A percentile compares a stretch with the other conserved stretches of the same genome.
Evolutionary conservation across 2,113 vertebrate species (phyloP).

Genomic region (Muntiacus muntjak): DNA sequence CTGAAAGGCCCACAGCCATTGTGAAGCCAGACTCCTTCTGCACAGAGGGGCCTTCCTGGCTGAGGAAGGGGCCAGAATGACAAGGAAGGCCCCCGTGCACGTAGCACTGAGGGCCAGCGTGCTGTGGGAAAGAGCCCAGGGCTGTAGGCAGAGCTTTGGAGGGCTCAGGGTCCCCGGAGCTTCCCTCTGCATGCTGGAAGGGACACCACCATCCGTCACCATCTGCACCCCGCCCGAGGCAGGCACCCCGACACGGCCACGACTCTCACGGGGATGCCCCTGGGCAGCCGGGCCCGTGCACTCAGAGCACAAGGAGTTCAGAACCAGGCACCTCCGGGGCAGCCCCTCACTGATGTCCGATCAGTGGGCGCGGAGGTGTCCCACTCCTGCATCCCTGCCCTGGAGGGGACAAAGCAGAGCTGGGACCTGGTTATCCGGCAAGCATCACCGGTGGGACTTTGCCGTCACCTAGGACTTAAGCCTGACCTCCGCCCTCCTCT

Average conservation of each 20-base stretch:
- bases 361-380: fast-evolving
- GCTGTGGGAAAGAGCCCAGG: too few species aligned
- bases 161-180: not conserved
- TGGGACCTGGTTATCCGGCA: too few species aligned
- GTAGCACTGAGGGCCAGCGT: not conserved
- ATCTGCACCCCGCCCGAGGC: fast-evolving
- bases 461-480: not conserved
- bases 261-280: not conserved
- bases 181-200: not conserved
- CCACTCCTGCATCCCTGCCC: not conserved
- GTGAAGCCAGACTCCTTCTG: not conserved
- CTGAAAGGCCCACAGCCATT: not conserved
- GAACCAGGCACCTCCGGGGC: not conserved
- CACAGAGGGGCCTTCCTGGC: not conserved
- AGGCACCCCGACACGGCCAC: fast-evolving
- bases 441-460: not conserved
- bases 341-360: not conserved
- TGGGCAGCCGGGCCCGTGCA: fast-evolving
- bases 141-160: not conserved
- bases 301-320: not conserved
- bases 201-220: not conserved
- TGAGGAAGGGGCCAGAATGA: not conserved
- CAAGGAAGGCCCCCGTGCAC: not conserved
- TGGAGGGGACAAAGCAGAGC: not conserved
- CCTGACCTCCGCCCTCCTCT: not conserved